Conservation (phyloP, 2,888 invertebrate species). For the Epistrophe grossulariae region DNA sequence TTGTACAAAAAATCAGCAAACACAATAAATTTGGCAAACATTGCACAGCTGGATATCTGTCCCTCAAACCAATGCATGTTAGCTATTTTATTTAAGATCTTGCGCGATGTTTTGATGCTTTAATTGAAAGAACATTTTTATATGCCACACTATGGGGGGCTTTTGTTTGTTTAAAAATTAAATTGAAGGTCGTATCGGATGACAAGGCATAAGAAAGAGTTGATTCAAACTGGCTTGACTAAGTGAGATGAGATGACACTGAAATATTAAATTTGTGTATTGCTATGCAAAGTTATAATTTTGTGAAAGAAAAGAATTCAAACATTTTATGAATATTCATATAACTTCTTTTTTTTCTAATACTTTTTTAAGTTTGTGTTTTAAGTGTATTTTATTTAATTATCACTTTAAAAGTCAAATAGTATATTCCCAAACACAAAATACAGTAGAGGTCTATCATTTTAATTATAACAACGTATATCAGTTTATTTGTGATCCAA, state of each 20-base stretch:
- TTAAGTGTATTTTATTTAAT: too few species aligned
- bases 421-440: too few species aligned
- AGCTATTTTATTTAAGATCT: conserved; percentile 18
- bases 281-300: too few species aligned
- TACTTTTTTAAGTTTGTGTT: too few species aligned
- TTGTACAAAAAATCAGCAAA: conserved; percentile 21
- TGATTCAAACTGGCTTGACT: neutral
- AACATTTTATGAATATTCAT: too few species aligned
- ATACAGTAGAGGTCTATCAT: too few species aligned
- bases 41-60: conserved; percentile 47
- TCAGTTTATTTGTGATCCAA: neutral
- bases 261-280: neutral
- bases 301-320: too few species aligned
- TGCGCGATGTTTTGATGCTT: conserved; percentile 2
- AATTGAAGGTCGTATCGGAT: conserved; percentile 27
- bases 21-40: conserved; percentile 47
- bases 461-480: too few species aligned
- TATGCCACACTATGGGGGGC: conserved; percentile 27
- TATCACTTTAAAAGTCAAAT: too few species aligned
- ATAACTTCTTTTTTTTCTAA: too few species aligned
- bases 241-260: neutral
- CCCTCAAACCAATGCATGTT: conserved; percentile 15
- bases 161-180: conserved; percentile 36
- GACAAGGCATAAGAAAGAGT: conserved; percentile 19
- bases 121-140: conserved; percentile 55